Percentiles rank a stretch among this genome's conserved stretches.
phyloP scores from a whole-genome alignment of 2,113 vertebrate genomes.

The Corythornis cristatus region DNA sequence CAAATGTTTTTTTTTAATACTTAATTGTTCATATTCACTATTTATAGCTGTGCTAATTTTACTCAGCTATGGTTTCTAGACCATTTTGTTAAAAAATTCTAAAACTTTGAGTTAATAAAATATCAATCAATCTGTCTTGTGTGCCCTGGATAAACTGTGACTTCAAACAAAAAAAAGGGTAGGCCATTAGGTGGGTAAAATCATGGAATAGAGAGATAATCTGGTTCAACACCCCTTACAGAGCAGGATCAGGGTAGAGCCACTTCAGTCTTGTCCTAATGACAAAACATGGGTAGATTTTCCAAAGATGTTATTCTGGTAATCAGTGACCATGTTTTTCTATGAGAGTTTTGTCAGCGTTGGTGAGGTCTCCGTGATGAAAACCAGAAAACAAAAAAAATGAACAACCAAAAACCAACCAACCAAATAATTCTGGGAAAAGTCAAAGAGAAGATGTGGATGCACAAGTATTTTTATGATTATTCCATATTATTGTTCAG shows the following conservation, averaged over 20 bases:
- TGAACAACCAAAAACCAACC: not conserved
- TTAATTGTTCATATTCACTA: not conserved
- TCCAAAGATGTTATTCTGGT: not conserved
- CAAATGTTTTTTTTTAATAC: not conserved
- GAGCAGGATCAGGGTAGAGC: not conserved
- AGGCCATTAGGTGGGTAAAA: not conserved
- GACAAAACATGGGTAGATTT: not conserved
- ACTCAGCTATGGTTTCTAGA: not conserved
- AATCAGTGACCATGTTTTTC: not conserved
- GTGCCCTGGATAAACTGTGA: not conserved
- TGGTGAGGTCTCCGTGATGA: not conserved
- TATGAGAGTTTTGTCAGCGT: not conserved
- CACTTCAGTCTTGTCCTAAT: not conserved
- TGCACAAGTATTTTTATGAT: not conserved
- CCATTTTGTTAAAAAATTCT: not conserved
- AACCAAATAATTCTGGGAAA: not conserved
- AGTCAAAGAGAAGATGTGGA: not conserved
- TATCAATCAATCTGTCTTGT: not conserved
- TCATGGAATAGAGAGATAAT: too few relatives aligned
- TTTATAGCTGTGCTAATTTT: not conserved
- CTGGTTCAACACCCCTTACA: too few relatives aligned
- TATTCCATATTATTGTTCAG: not conserved
- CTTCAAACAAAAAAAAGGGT: not conserved
- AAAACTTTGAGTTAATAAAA: not conserved
- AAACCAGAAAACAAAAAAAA: not conserved